A percentile compares a stretch with the other conserved stretches of the same genome.
Evolutionary conservation across 1,140 invertebrate genomes (phyloP).

Genomic region (Drosophila bocqueti): DNA sequence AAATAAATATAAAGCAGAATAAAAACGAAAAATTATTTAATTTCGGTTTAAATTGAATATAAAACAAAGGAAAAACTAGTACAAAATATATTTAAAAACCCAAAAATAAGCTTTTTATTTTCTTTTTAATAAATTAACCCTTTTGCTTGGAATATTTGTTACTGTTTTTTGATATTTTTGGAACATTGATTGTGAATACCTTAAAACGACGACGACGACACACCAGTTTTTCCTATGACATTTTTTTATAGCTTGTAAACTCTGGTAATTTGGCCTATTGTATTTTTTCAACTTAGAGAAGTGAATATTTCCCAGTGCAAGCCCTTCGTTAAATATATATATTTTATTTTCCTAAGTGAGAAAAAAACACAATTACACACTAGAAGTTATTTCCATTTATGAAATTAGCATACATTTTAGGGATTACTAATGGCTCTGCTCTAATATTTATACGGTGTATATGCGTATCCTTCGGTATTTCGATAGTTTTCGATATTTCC

Average conservation of each 20-base stretch:
- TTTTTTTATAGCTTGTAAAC: neutral
- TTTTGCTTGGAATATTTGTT: neutral
- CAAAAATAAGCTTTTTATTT: too few species aligned
- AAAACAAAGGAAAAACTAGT: too few species aligned
- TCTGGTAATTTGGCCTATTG: slow-evolving; percentile 8
- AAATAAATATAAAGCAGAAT: neutral
- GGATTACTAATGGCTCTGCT: slow-evolving; percentile 48
- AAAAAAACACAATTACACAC: slow-evolving; percentile 35
- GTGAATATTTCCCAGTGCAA: slow-evolving; percentile 6
- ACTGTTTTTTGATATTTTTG: slow-evolving; percentile 1
- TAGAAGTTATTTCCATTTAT: slow-evolving; percentile 41
- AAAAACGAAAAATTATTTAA: neutral
- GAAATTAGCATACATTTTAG: slow-evolving; percentile 33
- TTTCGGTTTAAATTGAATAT: too few species aligned
- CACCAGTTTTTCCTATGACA: slow-evolving; percentile 1
- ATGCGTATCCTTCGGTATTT: slow-evolving; percentile 1
- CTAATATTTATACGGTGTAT: slow-evolving; percentile 23
- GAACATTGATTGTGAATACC: slow-evolving; percentile 17
- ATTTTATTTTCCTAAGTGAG: slow-evolving; percentile 6
- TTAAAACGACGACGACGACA: slow-evolving; percentile 4
- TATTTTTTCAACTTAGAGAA: slow-evolving; percentile 3
- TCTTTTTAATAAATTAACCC: neutral
- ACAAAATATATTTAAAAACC: too few species aligned
- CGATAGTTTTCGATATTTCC: neutral
- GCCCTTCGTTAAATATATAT: neutral